phyloP scores from a whole-genome alignment of 2,888 invertebrate species.

The Leptinotarsa tumamoca region DNA sequence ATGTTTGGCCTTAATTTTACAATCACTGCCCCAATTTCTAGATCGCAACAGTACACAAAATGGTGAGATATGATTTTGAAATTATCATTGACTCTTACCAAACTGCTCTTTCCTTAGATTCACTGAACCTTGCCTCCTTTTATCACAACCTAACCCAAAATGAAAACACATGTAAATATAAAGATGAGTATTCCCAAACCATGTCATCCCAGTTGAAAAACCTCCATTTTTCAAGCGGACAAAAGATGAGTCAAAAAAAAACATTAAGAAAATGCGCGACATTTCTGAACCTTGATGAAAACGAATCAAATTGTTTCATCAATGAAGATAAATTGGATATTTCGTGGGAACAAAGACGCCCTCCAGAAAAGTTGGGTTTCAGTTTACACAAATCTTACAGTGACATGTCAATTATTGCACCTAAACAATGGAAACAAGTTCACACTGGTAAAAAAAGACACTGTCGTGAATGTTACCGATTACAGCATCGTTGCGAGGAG shows the following conservation, averaged over 20 bases:
- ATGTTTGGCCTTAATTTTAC: constrained; percentile 71
- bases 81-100: constrained; percentile 5
- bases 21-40: constrained; percentile 50
- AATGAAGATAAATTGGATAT: constrained; percentile 40
- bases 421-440: constrained; percentile 33
- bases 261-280: constrained; percentile 18
- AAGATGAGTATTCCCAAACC: constrained; percentile 25
- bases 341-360: neutral
- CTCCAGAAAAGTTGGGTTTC: constrained; percentile 44
- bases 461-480: constrained; percentile 47
- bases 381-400: constrained; percentile 57
- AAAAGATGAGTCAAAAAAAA: neutral
- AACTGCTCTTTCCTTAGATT: constrained; percentile 30
- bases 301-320: constrained; percentile 27
- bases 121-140: constrained; percentile 26
- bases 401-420: constrained; percentile 52
- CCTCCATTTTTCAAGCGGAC: neutral
- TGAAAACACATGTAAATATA: constrained; percentile 26
- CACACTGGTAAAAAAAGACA: constrained; percentile 19
- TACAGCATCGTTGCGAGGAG: constrained; percentile 47
- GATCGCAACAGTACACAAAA: constrained; percentile 31
- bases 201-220: neutral
- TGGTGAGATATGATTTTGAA: constrained; percentile 42
- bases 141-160: constrained; percentile 23
- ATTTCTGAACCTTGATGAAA: neutral